These are phyloP conservation scores for Onchidella celtica DNA, from an alignment of 2,888 invertebrate genomes.

Conservation along the genomic window DNA sequence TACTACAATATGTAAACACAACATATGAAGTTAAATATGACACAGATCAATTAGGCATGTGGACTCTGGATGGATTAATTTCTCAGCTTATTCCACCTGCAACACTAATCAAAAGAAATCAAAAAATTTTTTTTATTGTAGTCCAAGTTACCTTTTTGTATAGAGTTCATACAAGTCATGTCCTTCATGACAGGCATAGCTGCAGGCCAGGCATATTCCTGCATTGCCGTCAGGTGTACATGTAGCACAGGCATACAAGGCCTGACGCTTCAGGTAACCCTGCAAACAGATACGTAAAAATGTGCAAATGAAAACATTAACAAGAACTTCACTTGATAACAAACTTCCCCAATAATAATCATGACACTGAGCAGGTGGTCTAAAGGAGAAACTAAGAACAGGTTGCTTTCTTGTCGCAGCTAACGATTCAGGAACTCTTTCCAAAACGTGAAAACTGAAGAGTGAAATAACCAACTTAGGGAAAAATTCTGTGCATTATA, in stretches of 20 bases:
- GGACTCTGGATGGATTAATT: too few relatives aligned
- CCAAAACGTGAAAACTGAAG: too few relatives aligned
- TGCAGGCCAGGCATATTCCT: conserved; percentile 96
- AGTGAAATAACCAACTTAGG: too few relatives aligned
- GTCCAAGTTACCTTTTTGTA: conserved; percentile 87
- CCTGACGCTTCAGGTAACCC: conserved; percentile 96
- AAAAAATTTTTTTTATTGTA: too few relatives aligned
- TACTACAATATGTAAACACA: too few relatives aligned
- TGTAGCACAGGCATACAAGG: conserved; percentile 95
- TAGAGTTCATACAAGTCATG: conserved; percentile 97
- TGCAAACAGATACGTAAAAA: conserved; percentile 80
- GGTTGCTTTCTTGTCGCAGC: neutral
- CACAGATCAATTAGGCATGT: too few relatives aligned
- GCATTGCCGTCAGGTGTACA: conserved; percentile 86
- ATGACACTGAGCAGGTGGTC: neutral
- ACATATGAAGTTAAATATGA: too few relatives aligned
- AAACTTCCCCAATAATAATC: neutral
- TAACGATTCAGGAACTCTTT: neutral
- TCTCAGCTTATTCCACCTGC: too few relatives aligned
- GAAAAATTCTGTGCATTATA: too few relatives aligned
- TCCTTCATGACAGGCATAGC: conserved; percentile 95
- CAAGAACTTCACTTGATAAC: neutral
- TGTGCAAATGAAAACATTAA: neutral
- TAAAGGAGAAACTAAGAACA: neutral
- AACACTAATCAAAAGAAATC: too few relatives aligned